Base-by-base conservation (phyloP, 2,888 invertebrate genomes). In the Ectropis crepuscularia region DNA sequence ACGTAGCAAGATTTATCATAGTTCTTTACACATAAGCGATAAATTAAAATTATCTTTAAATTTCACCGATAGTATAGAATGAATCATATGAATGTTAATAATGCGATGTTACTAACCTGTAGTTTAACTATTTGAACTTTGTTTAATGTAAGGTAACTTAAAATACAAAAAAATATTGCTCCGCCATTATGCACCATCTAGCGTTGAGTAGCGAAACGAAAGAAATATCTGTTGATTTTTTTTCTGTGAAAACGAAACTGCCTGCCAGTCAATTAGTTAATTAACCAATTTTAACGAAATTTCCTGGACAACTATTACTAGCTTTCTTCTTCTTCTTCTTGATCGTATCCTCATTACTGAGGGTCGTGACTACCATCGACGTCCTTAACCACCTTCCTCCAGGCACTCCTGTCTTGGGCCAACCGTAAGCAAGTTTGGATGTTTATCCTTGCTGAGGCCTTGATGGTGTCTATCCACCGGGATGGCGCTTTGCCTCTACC, bases 131-230 rank as follows among this genome's bases (percentile, higher is more conserved):
- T 28, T n/a, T 28, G 16, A 28, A 4, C 2, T 28, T 2, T 4
- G 1, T 2, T 28, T 28, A 4, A 1, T 28, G 4, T 28, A 28
- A 28, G 16, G 16, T 28, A 28, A 28, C 16, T 28, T 4, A 28
- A 28, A 28, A 28, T 2, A 28, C 1, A 28, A 11, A 46, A 11
- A 10, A 10, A 46, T 0, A 6, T 46, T 10, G n/a, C 10, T 46
- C 8, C n/a, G 46, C 8, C 43, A 16, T 9, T 8, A 37, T 10
- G 47, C 59, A 55, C 65, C 61, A 62, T 59, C 61, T 59, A 37
- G 46, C 5, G 43, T 48, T 48, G 58, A 62, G 61, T 64, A 55
- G 63, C 55, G 37, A 37, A 8, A 67, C 12, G 5, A 50, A 58
- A 41, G 8, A 5, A 41, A 7, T 6, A 41, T 8, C 7, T 4